Base-by-base conservation (phyloP, 2,888 invertebrate genomes). In the Melanotus villosus region DNA sequence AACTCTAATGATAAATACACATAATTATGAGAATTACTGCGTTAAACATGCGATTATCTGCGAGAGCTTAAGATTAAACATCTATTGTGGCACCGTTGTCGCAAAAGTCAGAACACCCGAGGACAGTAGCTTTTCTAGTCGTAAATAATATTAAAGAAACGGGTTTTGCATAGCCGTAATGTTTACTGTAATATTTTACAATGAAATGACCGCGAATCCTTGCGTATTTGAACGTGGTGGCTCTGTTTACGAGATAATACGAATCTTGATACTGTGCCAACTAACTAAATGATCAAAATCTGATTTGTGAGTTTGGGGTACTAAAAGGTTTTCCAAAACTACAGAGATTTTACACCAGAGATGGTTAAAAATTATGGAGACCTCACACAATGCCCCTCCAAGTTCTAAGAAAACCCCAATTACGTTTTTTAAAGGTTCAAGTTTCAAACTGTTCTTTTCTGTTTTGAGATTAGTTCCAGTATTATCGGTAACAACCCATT, bases 381-480 rank as follows among this genome's bases (percentile, higher is more conserved):
- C 67, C 67, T 32, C 67, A 62, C 67, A 68, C 67, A 56, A 34
- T 47, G 67, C 23, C 9, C 18, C 23, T 30, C 16, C 16, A 21
- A 32, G 14, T 66, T 59, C 59, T 34, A 45, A 45, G 62, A 68
- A 68, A 56, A 62, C 62, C 21, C 56, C 62, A 62, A 68, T 68
- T 62, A 62, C 54, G 47, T 19, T 68, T 68, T 59, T 19, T 54
- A 54, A 52, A 26, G 66, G 59, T 60, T 60, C 54, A 52, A 30
- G 59, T 60, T 59, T 54, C 50, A 14, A 58, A 52, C 38, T 21
- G 60, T 34, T n/a, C n/a, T n/a, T 10, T 26, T 64, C 41, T 36
- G 54, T 43, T 67, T 68, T 62, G 45, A 63, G 57, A 68, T 68
- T 62, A 34, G 67, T 68, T 68, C 56, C 67, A 57, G 67, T 45